Conservation (phyloP, 2,113 vertebrate species). For the Thunnus thynnus region DNA sequence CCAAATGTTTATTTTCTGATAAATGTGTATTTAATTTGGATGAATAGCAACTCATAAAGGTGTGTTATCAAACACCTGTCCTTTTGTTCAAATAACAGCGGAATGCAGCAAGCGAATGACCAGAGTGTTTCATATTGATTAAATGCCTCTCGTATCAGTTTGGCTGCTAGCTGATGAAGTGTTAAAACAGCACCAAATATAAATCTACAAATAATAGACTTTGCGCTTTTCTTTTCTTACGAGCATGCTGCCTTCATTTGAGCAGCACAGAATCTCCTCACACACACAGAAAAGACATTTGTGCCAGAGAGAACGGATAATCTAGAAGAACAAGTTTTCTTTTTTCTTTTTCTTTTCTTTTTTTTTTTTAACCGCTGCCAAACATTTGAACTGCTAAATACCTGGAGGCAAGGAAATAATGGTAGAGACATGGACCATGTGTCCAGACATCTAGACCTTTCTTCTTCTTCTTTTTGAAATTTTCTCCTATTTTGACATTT, state of each 20-base stretch:
- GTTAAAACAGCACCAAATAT: background rate
- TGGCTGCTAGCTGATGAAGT: background rate
- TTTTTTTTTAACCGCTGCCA: background rate
- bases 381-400: conserved; percentile 2
- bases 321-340: conserved; percentile 49
- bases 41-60: conserved; percentile 10
- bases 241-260: background rate
- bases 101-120: conserved; percentile 23
- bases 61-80: conserved; percentile 4
- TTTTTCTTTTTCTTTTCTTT: too few relatives aligned
- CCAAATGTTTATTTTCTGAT: too few relatives aligned
- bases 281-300: background rate
- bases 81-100: conserved; percentile 25
- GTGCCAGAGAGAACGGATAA: background rate
- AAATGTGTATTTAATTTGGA: too few relatives aligned
- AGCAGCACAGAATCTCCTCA: background rate
- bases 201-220: background rate
- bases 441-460: background rate
- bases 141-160: conserved; percentile 38
- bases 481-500: background rate
- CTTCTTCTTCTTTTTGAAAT: background rate
- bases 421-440: background rate
- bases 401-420: background rate
- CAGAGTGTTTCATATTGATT: conserved; percentile 15
- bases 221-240: background rate